Percentiles rank a stretch among this genome's conserved stretches.
Conservation (phyloP, 2,888 invertebrate species). For the Drosophila parthenogenetica region DNA sequence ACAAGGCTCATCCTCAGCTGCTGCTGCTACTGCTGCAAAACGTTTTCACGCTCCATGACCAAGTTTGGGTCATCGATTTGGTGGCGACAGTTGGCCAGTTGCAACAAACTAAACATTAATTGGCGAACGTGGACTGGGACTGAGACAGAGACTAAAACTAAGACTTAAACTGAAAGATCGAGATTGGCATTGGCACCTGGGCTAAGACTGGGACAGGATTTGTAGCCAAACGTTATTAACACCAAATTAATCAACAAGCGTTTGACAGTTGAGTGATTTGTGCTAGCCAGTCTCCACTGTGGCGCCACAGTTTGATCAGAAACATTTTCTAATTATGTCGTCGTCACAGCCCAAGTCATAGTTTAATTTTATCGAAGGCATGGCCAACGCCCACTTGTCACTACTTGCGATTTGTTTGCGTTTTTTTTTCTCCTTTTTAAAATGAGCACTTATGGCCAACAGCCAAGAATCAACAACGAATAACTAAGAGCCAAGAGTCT, state of each 20-base stretch:
- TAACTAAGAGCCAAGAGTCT: slow-evolving; percentile 38
- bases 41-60: slow-evolving; percentile 77
- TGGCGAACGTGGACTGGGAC: slow-evolving; percentile 52
- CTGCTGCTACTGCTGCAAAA: slow-evolving; percentile 18
- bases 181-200: neutral
- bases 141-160: neutral
- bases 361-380: slow-evolving; percentile 19
- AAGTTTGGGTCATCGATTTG: slow-evolving; percentile 61
- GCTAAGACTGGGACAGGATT: slow-evolving; percentile 35
- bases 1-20: slow-evolving; percentile 74
- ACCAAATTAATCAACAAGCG: slow-evolving; percentile 78
- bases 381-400: slow-evolving; percentile 68
- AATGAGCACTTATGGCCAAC: slow-evolving; percentile 39
- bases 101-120: slow-evolving; percentile 58
- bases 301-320: slow-evolving; percentile 63
- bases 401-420: slow-evolving; percentile 56
- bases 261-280: slow-evolving; percentile 80
- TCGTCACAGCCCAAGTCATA: slow-evolving; percentile 24
- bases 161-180: neutral
- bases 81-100: slow-evolving; percentile 51
- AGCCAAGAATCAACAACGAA: slow-evolving; percentile 16
- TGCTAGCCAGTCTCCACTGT: slow-evolving; percentile 48
- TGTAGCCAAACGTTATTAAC: slow-evolving; percentile 68
- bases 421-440: slow-evolving; percentile 4
- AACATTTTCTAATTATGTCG: slow-evolving; percentile 66